Evolutionary conservation across 2,797 vertebrate species (phyloP), one percentile per base, ranked within the genome.

Genomic region (Helicolenus hilgendorfi): DNA sequence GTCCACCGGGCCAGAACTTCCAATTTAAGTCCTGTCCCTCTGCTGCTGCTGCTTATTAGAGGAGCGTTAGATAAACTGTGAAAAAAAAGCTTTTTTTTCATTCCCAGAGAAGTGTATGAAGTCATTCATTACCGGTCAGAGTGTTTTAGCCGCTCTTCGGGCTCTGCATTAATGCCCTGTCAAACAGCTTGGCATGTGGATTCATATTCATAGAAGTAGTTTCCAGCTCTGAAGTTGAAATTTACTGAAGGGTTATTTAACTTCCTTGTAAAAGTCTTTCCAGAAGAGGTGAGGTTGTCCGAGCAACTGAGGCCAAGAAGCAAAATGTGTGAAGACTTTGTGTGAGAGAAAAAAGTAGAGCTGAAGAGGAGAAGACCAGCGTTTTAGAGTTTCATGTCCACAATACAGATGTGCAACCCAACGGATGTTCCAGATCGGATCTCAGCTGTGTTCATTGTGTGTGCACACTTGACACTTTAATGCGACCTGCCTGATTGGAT

Each of bases 121-220:
- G 87, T 95, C 91, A 94, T 96, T 97, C 85, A 94, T 95, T 88
- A 89, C 79, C 8, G 27, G 59, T 65, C 56, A 11, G 84, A 79
- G 80, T 87, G 85, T 89, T 94, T 92, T 73, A 79, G 87, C 69
- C 35, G 49, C 85, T 87, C 59, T 65, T 33, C 56, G 33, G 64
- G 27, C 72, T 90, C 69, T 55, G 71, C 85, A 89, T 92, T 83
- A 93, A 92, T 92, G 87, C 83, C 85, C 70, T 86, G 85, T 94
- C 89, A 93, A 94, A 95, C 92, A 87, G 86, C 77, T 86, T 85
- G 79, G 78, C 89, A 91, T 77, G 82, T 79, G 83, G 82, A 91
- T 93, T 92, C 79, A 89, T 91, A 92, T 93, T 95, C 89, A 93
- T 81, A 77, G 82, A 73, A 75, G 79, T 24, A 31, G 71, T 93